Conservation (phyloP, 2,797 vertebrate genomes). For the Linurgus olivaceus region DNA sequence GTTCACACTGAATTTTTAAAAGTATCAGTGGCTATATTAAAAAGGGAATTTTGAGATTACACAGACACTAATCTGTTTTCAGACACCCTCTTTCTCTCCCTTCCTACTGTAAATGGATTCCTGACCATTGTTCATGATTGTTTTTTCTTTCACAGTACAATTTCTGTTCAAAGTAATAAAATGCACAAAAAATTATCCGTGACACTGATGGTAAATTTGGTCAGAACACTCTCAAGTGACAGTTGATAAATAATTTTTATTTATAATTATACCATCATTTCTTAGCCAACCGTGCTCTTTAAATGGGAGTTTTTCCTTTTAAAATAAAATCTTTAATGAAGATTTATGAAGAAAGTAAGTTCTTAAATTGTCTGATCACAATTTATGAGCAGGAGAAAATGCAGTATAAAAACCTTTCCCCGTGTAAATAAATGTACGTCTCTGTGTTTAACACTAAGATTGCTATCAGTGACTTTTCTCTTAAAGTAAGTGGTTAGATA, state of each 20-base stretch:
- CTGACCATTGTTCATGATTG: neutral
- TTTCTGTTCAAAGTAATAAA: neutral
- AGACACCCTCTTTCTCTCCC: neutral
- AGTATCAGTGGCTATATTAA: neutral
- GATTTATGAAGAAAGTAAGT: conserved; percentile 19
- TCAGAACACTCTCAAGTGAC: neutral
- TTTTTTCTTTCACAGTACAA: neutral
- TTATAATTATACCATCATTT: neutral
- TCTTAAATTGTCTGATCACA: neutral
- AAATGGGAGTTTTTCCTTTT: neutral
- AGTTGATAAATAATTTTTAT: neutral
- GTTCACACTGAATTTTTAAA: neutral
- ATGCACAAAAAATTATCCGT: neutral
- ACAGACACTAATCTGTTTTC: neutral
- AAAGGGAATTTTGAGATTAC: neutral
- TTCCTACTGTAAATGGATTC: neutral
- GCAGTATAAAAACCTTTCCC: neutral
- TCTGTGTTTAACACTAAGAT: neutral
- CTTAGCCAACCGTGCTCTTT: neutral
- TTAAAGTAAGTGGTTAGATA: conserved; percentile 12
- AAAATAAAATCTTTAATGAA: neutral
- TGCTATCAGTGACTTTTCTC: conserved; percentile 19
- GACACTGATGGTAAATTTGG: neutral
- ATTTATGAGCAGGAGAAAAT: conserved; percentile 21
- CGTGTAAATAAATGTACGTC: neutral